Conservation (phyloP, 2,888 invertebrate species). For the Ceraclea dissimilis region DNA sequence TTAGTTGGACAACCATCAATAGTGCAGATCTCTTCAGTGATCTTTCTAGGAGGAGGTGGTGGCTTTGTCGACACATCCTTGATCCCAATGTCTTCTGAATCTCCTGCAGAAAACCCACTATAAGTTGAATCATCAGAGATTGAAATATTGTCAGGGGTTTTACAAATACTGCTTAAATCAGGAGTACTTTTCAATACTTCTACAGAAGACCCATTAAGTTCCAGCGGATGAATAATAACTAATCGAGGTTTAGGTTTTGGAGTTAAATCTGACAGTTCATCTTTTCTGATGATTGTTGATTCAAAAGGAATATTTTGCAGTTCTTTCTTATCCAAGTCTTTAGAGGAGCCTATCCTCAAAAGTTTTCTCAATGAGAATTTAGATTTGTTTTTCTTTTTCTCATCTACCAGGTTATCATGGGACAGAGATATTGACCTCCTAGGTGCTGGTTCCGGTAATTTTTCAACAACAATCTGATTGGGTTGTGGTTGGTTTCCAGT, state of each 20-base stretch:
- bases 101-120: constrained; percentile 40
- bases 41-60: constrained; percentile 71
- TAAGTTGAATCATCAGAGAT: constrained; percentile 35
- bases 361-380: constrained; percentile 80
- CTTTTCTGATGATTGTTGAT: constrained; percentile 44
- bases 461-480: constrained; percentile 28
- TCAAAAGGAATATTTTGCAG: constrained; percentile 42
- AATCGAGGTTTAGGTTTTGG: constrained; percentile 65
- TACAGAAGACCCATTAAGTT: constrained; percentile 72
- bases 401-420: constrained; percentile 60
- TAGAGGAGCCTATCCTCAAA: constrained; percentile 67
- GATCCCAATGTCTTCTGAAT: constrained; percentile 34
- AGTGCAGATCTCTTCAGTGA: constrained; percentile 41
- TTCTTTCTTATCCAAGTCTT: constrained; percentile 57
- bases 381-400: constrained; percentile 61
- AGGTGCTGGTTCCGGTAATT: constrained; percentile 58
- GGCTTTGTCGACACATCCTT: constrained; percentile 51
- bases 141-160: constrained; percentile 43
- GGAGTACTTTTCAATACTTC: constrained; percentile 62
- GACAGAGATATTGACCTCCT: constrained; percentile 65
- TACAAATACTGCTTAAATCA: constrained; percentile 40
- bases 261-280: constrained; percentile 49
- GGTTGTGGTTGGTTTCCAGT: constrained; percentile 24
- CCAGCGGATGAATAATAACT: constrained; percentile 83
- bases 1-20: constrained; percentile 48